A percentile compares a stretch with the other conserved stretches of the same genome.
phyloP scores from a whole-genome alignment of 2,797 vertebrate genomes.

The Salmo trutta region DNA sequence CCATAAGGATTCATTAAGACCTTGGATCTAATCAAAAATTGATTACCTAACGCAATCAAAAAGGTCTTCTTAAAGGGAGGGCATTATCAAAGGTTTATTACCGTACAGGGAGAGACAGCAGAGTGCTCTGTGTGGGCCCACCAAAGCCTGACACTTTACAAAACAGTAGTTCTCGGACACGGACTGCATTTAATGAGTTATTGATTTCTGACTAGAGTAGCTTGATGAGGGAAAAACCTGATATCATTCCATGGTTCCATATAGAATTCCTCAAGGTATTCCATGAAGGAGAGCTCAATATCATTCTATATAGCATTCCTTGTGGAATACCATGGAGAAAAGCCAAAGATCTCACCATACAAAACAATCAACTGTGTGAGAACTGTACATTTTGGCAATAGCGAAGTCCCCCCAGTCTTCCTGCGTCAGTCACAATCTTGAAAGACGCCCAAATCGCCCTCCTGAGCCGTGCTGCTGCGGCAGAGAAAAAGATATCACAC shows the following conservation, averaged over 20 bases:
- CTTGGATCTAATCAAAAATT: not conserved
- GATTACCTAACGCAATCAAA: not conserved
- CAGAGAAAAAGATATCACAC: constrained; percentile 27
- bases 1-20: not conserved
- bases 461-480: constrained; percentile 32
- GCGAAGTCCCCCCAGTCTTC: constrained; percentile 28
- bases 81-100: not conserved
- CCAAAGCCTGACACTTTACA: constrained; percentile 31
- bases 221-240: not conserved
- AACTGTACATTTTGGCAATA: constrained; percentile 33
- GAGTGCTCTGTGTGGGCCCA: not conserved
- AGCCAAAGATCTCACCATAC: constrained; percentile 5
- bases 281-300: not conserved
- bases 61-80: not conserved
- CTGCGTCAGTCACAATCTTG: constrained; percentile 42
- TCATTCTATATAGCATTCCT: not conserved
- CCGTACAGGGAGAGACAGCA: not conserved
- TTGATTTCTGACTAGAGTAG: constrained; percentile 28
- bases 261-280: not conserved
- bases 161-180: constrained; percentile 19
- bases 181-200: constrained; percentile 27
- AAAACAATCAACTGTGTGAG: constrained; percentile 23
- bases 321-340: not conserved
- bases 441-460: constrained; percentile 47
- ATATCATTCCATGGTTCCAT: not conserved